These are phyloP conservation scores for Andrena flavipes DNA, from an alignment of 2,888 invertebrate genomes.

Conservation along the genomic window DNA sequence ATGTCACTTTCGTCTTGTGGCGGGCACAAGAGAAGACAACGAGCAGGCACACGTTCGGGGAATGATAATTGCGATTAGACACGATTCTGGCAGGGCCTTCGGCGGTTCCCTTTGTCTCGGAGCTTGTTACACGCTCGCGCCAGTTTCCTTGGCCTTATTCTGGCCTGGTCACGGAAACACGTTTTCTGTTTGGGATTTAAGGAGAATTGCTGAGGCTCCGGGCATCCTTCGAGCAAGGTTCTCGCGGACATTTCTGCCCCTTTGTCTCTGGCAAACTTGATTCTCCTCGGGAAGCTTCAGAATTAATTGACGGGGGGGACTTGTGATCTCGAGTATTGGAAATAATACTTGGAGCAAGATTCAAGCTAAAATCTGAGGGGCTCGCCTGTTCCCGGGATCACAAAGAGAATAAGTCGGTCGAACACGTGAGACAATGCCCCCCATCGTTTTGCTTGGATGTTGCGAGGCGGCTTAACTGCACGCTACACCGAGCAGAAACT, in stretches of 20 bases:
- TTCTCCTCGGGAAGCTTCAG: background rate
- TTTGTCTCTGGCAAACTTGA: background rate
- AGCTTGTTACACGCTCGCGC: background rate
- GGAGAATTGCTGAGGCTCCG: background rate
- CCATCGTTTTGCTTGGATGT: constrained; percentile 56
- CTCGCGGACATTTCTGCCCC: too few species aligned
- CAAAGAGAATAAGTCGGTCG: constrained; percentile 42
- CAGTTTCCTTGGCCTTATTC: constrained; percentile 53
- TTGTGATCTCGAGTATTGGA: background rate
- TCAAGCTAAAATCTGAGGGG: background rate
- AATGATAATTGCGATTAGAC: constrained; percentile 53
- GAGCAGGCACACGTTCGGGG: constrained; percentile 37
- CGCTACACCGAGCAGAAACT: constrained; percentile 80
- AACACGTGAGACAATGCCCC: constrained; percentile 64
- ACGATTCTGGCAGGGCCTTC: constrained; percentile 10
- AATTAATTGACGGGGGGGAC: background rate
- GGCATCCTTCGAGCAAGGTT: background rate
- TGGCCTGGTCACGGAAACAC: background rate
- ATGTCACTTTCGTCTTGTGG: constrained; percentile 73
- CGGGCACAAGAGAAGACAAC: constrained; percentile 40
- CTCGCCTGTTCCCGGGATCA: constrained; percentile 7
- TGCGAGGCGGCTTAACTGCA: constrained; percentile 67
- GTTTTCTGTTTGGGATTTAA: constrained; percentile 1
- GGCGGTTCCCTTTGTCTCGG: constrained; percentile 2
- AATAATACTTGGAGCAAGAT: background rate